Evolutionary conservation across 2,797 vertebrate genomes (phyloP).

Genomic region (Syngnathus acus): DNA sequence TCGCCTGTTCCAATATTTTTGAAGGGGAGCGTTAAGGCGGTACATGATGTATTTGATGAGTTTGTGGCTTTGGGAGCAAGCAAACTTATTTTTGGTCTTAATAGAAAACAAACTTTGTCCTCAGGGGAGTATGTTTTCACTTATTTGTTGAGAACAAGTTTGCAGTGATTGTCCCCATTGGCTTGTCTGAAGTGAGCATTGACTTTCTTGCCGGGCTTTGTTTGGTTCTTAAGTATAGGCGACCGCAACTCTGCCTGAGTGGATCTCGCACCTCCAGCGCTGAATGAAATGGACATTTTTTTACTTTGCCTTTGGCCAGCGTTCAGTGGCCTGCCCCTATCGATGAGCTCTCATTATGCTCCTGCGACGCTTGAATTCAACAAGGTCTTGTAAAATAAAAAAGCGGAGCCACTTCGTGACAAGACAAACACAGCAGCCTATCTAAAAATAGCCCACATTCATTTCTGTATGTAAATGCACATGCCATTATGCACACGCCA

Average conservation of each 20-base stretch:
- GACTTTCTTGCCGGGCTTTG: conserved; percentile 52
- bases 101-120: neutral
- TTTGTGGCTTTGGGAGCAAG: neutral
- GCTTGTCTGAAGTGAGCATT: conserved; percentile 34
- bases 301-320: conserved; percentile 21
- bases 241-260: conserved; percentile 28
- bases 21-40: neutral
- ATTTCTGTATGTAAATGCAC: conserved; percentile 39
- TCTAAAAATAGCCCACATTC: conserved; percentile 45
- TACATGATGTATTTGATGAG: neutral
- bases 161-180: conserved; percentile 17
- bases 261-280: conserved; percentile 48
- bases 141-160: conserved; percentile 16
- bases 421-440: conserved; percentile 21
- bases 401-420: conserved; percentile 19
- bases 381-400: conserved; percentile 45
- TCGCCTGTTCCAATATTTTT: too few relatives aligned
- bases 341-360: conserved; percentile 5
- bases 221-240: conserved; percentile 44
- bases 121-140: conserved; percentile 8
- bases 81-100: neutral
- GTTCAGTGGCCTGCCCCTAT: conserved; percentile 16
- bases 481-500: conserved; percentile 21
- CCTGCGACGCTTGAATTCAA: conserved; percentile 35
- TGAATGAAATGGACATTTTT: conserved; percentile 38